These are phyloP conservation scores for Typhlomys cinereus DNA, from an alignment of 2,113 vertebrate species.

Conservation along the genomic window DNA sequence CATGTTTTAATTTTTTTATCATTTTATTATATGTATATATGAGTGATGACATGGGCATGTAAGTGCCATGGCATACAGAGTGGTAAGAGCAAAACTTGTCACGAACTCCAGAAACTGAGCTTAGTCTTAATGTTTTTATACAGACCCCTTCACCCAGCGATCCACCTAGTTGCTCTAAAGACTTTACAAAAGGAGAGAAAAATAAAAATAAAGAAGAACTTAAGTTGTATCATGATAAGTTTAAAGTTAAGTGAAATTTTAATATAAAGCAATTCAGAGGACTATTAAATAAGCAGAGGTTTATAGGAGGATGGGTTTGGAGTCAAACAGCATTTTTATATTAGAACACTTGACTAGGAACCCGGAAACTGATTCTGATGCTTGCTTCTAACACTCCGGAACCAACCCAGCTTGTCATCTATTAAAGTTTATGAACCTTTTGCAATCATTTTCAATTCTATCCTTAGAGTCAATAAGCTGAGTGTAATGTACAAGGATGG, in stretches of 20 bases:
- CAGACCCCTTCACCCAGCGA: no score
- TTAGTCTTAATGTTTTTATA: no score
- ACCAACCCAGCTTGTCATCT: constrained; percentile 54
- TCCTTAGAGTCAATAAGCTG: constrained; percentile 67
- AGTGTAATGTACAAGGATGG: constrained; percentile 61
- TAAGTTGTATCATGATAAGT: background rate
- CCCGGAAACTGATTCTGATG: constrained; percentile 42
- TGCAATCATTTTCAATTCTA: constrained; percentile 68
- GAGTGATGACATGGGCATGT: no score
- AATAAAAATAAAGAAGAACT: background rate
- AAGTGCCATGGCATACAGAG: no score
- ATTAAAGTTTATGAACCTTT: constrained; percentile 75
- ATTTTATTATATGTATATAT: no score
- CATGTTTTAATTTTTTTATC: no score
- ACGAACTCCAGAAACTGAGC: no score
- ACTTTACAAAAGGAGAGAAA: no score
- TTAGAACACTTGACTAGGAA: constrained; percentile 52
- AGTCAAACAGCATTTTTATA: constrained; percentile 15
- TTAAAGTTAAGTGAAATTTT: background rate
- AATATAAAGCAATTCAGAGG: background rate
- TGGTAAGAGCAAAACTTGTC: no score
- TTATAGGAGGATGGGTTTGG: background rate
- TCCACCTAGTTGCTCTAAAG: no score
- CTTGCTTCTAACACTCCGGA: constrained; percentile 48
- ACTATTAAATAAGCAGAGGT: constrained; percentile 18